Evolutionary conservation across 2,888 invertebrate species (phyloP).

Genomic region (Elysia crispata): DNA sequence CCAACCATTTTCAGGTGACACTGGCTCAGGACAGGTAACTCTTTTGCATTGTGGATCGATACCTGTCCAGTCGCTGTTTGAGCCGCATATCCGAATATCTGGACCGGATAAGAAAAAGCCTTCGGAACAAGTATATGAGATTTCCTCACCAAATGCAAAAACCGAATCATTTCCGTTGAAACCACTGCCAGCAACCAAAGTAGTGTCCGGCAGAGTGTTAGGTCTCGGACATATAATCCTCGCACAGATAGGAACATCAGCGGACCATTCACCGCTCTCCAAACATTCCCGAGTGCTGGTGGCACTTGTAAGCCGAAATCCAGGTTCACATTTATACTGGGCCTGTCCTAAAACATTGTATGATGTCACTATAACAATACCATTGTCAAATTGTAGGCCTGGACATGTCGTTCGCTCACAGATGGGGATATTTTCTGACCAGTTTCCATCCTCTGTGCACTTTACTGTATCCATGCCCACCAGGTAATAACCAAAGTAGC

Average conservation of each 20-base stretch:
- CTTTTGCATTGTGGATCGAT: slow-evolving; percentile 64
- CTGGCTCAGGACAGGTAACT: no score
- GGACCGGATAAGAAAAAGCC: slow-evolving; percentile 90
- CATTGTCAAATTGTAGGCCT: slow-evolving; percentile 5
- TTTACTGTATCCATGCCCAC: slow-evolving; percentile 81
- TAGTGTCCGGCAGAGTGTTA: slow-evolving; percentile 12
- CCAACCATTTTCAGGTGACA: no score
- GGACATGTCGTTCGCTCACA: slow-evolving; percentile 36
- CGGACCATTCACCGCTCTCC: slow-evolving; percentile 38
- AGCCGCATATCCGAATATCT: slow-evolving; percentile 83
- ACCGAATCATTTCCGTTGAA: no score
- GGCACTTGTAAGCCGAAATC: slow-evolving; percentile 10
- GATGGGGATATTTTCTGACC: slow-evolving; percentile 15
- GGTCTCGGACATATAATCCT: slow-evolving; percentile 28
- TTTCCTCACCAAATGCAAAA: slow-evolving; percentile 1
- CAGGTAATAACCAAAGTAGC: slow-evolving; percentile 50
- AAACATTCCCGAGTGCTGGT: slow-evolving; percentile 46
- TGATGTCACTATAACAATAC: background rate
- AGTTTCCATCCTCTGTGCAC: slow-evolving; percentile 38
- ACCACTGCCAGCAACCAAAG: background rate
- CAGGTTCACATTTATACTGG: slow-evolving; percentile 24
- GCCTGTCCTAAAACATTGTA: slow-evolving; percentile 23
- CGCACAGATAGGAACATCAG: slow-evolving; percentile 16
- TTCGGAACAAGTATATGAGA: slow-evolving; percentile 56
- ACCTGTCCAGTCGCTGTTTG: slow-evolving; percentile 70